Evolutionary conservation across 2,888 invertebrate genomes (phyloP).

Genomic region (Stenodera caucasica): DNA sequence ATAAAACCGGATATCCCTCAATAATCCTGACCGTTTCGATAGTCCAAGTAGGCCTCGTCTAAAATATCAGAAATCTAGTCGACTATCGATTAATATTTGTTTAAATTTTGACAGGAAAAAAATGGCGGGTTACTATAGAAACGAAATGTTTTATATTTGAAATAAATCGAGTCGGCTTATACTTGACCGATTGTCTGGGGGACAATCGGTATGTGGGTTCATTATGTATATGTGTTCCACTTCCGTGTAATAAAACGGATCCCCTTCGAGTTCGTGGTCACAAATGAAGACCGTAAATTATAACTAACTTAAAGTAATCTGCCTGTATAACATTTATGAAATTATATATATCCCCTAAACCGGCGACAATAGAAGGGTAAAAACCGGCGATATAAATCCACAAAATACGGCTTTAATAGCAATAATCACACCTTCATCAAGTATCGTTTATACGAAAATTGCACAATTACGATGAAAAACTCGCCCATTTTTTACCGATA

Average conservation of each 20-base stretch:
- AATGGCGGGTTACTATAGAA: too few relatives aligned
- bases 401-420: too few relatives aligned
- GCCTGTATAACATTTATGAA: neutral
- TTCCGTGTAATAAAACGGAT: conserved; percentile 27
- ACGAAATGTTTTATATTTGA: too few relatives aligned
- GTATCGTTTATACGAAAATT: neutral
- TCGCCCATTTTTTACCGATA: too few relatives aligned
- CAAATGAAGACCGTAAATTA: conserved; percentile 33
- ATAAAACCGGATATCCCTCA: neutral
- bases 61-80: too few relatives aligned
- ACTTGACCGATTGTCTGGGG: neutral
- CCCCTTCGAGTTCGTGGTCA: conserved; percentile 20
- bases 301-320: conserved; percentile 34
- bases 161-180: too few relatives aligned
- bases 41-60: too few relatives aligned
- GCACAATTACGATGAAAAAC: neutral
- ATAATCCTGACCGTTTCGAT: too few relatives aligned
- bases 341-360: neutral
- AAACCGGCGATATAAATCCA: neutral
- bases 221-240: conserved; percentile 14
- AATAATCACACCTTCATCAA: neutral
- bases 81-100: too few relatives aligned
- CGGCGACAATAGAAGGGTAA: neutral
- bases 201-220: conserved; percentile 13
- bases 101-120: too few relatives aligned